These are phyloP conservation scores for Tachina lurida DNA, from an alignment of 2,888 invertebrate genomes.

Conservation along the genomic window DNA sequence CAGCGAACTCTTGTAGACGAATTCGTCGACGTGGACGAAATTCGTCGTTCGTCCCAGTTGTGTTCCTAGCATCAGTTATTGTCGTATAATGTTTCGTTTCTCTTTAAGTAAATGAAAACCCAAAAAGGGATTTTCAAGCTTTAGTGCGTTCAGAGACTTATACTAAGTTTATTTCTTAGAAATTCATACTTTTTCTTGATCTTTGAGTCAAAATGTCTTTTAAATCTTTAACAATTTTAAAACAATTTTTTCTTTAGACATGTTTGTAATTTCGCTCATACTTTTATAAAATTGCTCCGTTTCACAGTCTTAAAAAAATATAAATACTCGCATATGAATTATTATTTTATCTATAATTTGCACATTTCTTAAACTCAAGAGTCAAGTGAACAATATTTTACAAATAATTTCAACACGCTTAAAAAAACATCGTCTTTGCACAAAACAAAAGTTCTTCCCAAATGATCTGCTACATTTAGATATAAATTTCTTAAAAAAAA, in stretches of 20 bases:
- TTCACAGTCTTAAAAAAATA: not conserved
- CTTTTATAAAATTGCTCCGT: not conserved
- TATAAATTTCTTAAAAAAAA: conserved; percentile 14
- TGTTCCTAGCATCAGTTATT: no score
- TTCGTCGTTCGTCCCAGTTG: no score
- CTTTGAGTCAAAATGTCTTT: not conserved
- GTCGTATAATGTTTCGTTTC: no score
- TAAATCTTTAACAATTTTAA: not conserved
- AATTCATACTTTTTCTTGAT: no score
- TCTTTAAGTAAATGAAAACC: no score
- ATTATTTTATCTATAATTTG: conserved; percentile 55
- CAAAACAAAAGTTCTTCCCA: conserved; percentile 51
- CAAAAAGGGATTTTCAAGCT: no score
- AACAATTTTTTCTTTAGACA: not conserved
- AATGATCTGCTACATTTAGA: conserved; percentile 9
- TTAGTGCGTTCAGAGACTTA: no score
- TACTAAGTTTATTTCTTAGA: no score
- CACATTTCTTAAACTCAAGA: conserved; percentile 43
- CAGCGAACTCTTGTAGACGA: no score
- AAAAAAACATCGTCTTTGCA: conserved; percentile 24
- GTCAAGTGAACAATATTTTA: conserved; percentile 27
- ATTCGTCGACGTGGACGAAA: no score
- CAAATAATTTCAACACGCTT: conserved; percentile 48
- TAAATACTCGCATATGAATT: not conserved
- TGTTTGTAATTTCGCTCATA: no score